Percentiles rank a stretch among this genome's conserved stretches.
Evolutionary conservation across 2,888 invertebrate species (phyloP).

Genomic region (Acrocyrtus sp.): DNA sequence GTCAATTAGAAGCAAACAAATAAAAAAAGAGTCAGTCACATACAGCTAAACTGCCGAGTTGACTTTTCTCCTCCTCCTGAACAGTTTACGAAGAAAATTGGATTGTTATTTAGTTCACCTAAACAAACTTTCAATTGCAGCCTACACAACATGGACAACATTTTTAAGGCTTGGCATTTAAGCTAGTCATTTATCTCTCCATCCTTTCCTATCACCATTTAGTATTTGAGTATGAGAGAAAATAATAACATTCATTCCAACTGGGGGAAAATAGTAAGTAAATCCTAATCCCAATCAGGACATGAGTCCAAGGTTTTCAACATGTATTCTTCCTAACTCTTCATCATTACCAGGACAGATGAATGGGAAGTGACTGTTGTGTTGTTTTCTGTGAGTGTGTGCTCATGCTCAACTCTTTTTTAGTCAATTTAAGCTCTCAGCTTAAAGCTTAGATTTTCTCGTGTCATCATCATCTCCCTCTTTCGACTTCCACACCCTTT

Average conservation of each 20-base stretch:
- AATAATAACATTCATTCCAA: too few relatives aligned
- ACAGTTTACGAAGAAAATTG: too few relatives aligned
- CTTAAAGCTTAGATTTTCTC: neutral
- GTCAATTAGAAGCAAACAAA: slow-evolving; percentile 12
- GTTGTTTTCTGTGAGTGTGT: neutral
- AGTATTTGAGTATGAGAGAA: neutral
- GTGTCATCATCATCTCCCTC: neutral
- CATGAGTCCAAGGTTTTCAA: neutral
- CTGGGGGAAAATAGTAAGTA: too few relatives aligned
- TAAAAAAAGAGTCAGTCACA: too few relatives aligned
- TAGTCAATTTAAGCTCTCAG: too few relatives aligned
- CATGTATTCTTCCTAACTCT: neutral
- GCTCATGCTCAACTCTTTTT: neutral
- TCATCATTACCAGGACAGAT: neutral
- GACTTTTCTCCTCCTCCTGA: too few relatives aligned
- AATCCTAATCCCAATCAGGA: neutral
- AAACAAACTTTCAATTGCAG: too few relatives aligned
- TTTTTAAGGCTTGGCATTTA: too few relatives aligned
- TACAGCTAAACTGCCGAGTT: too few relatives aligned
- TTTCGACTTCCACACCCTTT: slow-evolving; percentile 7
- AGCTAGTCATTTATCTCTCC: too few relatives aligned
- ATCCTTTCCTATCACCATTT: neutral
- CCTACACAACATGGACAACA: too few relatives aligned
- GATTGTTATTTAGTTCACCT: neutral
- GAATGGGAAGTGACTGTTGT: neutral